Evolutionary conservation across 1,140 invertebrate genomes (phyloP).

Genomic region (Ceratina japonica): DNA sequence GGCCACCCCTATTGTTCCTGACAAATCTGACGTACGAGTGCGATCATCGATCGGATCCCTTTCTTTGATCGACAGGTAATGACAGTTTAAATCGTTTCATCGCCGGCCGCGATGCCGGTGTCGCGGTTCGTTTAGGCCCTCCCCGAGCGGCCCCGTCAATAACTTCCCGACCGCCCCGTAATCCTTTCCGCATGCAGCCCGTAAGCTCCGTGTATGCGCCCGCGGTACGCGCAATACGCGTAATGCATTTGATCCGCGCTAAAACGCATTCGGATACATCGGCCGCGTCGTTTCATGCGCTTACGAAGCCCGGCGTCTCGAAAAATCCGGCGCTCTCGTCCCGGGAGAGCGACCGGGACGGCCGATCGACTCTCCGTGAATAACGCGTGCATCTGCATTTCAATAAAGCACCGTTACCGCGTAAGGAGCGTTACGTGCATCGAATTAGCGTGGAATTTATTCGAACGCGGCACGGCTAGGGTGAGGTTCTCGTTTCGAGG

Average conservation of each 20-base stretch:
- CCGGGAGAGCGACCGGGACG: conserved; percentile 24
- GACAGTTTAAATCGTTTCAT: conserved; percentile 71
- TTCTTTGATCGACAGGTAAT: conserved; percentile 75
- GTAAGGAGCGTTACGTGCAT: not conserved
- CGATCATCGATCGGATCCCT: conserved; percentile 70
- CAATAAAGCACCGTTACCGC: not conserved
- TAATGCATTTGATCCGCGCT: conserved; percentile 75
- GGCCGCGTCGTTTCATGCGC: conserved; percentile 65
- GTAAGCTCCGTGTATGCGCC: conserved; percentile 67
- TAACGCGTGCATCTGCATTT: not conserved
- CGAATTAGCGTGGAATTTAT: not conserved
- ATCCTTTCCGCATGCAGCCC: conserved; percentile 72
- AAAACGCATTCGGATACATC: conserved; percentile 71
- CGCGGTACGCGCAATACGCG: conserved; percentile 56
- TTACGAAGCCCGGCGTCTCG: conserved; percentile 55
- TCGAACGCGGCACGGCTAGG: not conserved
- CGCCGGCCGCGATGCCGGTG: conserved; percentile 53
- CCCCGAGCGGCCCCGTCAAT: conserved; percentile 44
- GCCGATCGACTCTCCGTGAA: conserved; percentile 14
- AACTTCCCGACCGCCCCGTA: conserved; percentile 57
- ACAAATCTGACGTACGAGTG: conserved; percentile 74
- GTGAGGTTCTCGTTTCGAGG: not conserved
- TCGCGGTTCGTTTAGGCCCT: conserved; percentile 56
- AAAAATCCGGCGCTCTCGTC: conserved; percentile 27
- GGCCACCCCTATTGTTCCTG: conserved; percentile 66